These are phyloP conservation scores for Desoria tigrina DNA, from an alignment of 2,888 invertebrate genomes.

Conservation along the genomic window DNA sequence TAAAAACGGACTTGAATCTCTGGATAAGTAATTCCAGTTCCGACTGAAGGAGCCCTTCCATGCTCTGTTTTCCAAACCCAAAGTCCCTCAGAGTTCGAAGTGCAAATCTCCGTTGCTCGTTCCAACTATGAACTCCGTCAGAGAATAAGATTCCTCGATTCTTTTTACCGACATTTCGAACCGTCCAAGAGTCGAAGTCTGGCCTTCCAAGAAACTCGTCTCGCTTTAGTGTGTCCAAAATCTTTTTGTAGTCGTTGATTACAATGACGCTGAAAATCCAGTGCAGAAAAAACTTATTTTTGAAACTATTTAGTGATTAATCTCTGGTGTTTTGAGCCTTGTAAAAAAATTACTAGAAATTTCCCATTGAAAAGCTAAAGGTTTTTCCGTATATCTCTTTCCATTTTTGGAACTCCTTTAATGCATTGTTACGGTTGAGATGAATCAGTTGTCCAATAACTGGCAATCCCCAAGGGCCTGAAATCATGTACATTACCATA, in stretches of 20 bases:
- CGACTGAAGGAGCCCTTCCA: slow-evolving; percentile 34
- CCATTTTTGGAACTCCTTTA: slow-evolving; percentile 11
- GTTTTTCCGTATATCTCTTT: background rate
- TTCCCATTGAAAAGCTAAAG: background rate
- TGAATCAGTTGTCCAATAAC: background rate
- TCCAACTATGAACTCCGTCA: slow-evolving; percentile 25
- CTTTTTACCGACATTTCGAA: slow-evolving; percentile 29
- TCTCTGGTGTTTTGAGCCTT: too few relatives aligned
- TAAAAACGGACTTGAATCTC: slow-evolving; percentile 15
- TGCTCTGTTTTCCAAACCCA: slow-evolving; percentile 39
- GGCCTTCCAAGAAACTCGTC: slow-evolving; percentile 40
- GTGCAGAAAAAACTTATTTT: too few relatives aligned
- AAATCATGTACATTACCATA: background rate
- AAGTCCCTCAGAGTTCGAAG: slow-evolving; percentile 26
- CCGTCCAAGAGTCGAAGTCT: slow-evolving; percentile 25
- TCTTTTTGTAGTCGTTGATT: slow-evolving; percentile 34
- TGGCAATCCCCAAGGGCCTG: slow-evolving; percentile 9
- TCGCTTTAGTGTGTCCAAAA: slow-evolving; percentile 24
- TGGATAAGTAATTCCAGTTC: slow-evolving; percentile 29
- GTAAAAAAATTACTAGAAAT: slow-evolving; percentile 15
- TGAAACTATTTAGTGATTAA: too few relatives aligned
- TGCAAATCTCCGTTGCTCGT: slow-evolving; percentile 24
- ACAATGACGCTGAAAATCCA: slow-evolving; percentile 29
- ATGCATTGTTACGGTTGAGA: background rate
- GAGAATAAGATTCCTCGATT: slow-evolving; percentile 39